Evolutionary conservation across 1,140 invertebrate genomes (phyloP), one percentile per base, ranked within the genome.

Genomic region (Cotesia chilonis): DNA sequence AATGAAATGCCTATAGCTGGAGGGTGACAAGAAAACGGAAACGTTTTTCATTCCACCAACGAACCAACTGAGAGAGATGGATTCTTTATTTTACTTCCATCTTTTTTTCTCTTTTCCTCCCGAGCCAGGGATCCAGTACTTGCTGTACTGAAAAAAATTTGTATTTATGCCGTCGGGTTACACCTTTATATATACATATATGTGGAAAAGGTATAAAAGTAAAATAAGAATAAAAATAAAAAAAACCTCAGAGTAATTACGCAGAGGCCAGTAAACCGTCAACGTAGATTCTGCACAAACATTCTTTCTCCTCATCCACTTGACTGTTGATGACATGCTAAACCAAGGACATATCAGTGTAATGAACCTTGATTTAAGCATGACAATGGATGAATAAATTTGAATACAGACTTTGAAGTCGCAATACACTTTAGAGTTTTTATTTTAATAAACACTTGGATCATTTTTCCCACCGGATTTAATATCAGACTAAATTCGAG

Each of bases 1-100:
- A 52, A n/a, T 36, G n/a, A 68, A 55, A 54, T 54, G 36, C 66
- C 66, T 54, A 57, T 59, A 69, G 28, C 51, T 47, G 12, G 55
- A 52, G 67, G 54, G 51, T n/a, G 57, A 63, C 59, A 61, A 70
- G 47, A 63, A 70, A 63, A 70, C 57, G 51, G 68, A 70, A 70
- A 63, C 57, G 28, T 70, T 70, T 63, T 70, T 70, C 47, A 70
- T 70, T 70, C 37, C 20, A 20, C 41, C 37, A 14, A 17, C 5
- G 6, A 47, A 47, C 41, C 41, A 47, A 47, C 41, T 10, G 10
- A 47, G 38, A 57, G 57, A n/a, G 20, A 61, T 70, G 68, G 51
- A 70, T 61, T 61, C 57, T 63, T 61, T 59, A 61, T 61, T 61
- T 37, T n/a, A 36, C 67, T 14, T 57, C 14, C 55, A 41, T 68